Percentiles rank a stretch among this genome's conserved stretches.
Conservation (phyloP, 1,140 invertebrate genomes). For the Eufriesea mexicana region DNA sequence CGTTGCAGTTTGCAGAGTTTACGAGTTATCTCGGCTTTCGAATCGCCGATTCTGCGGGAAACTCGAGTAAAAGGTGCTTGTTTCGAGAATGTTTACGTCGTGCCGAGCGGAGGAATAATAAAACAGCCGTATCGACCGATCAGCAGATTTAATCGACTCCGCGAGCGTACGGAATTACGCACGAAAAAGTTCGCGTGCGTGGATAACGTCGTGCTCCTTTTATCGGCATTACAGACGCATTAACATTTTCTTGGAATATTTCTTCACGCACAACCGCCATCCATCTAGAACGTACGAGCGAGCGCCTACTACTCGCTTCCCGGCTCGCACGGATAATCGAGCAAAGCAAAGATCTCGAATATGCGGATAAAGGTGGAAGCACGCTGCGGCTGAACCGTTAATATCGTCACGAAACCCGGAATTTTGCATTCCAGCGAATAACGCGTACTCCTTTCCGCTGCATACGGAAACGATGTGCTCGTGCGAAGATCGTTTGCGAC, state of each 20-base stretch:
- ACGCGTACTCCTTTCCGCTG: background rate
- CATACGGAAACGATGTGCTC: background rate
- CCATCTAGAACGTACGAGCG: background rate
- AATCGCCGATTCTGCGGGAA: background rate
- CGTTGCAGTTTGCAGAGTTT: background rate
- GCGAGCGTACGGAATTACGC: slow-evolving; percentile 21
- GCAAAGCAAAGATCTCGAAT: background rate
- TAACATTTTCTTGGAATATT: slow-evolving; percentile 43
- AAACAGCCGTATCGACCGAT: slow-evolving; percentile 22
- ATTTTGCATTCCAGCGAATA: background rate
- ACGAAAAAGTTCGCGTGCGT: slow-evolving; percentile 34
- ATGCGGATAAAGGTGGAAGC: slow-evolving; percentile 26
- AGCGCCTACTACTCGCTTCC: background rate
- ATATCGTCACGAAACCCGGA: background rate
- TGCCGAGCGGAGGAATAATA: background rate
- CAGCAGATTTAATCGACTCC: background rate
- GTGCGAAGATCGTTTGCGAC: slow-evolving; percentile 4
- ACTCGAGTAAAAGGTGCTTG: background rate
- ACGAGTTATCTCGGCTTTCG: background rate
- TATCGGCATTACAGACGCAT: slow-evolving; percentile 19
- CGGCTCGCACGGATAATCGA: background rate
- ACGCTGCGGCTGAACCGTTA: background rate
- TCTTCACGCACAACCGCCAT: slow-evolving; percentile 4
- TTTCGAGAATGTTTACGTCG: background rate
- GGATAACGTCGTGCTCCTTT: background rate